phyloP scores from a whole-genome alignment of 2,113 vertebrate species.

The Cyprinodon variegatus region DNA sequence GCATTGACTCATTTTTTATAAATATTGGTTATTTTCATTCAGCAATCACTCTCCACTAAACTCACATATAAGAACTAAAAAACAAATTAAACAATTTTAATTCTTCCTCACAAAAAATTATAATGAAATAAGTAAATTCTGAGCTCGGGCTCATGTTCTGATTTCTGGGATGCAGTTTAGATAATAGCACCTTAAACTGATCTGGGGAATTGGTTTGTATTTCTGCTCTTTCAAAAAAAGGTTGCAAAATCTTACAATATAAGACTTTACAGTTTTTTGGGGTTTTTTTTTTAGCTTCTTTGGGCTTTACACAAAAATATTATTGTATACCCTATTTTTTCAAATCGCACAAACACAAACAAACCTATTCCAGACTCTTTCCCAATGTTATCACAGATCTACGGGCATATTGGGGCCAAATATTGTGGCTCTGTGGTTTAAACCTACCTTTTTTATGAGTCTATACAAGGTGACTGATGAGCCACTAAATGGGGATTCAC shows the following conservation, averaged over 20 bases:
- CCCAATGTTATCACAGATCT: neutral
- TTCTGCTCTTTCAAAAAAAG: neutral
- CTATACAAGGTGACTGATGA: neutral
- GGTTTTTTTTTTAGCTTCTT: neutral
- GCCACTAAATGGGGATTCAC: neutral
- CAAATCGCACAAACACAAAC: neutral
- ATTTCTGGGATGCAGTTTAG: neutral
- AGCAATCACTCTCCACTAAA: too few relatives aligned
- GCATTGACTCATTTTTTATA: neutral
- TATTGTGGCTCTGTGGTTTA: neutral
- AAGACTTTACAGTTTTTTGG: neutral
- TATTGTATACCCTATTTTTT: neutral
- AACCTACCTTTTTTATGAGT: neutral
- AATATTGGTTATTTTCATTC: neutral
- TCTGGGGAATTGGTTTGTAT: neutral
- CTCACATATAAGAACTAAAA: too few relatives aligned
- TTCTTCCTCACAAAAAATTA: too few relatives aligned
- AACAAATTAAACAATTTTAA: too few relatives aligned
- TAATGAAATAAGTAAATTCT: neutral
- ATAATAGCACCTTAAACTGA: neutral
- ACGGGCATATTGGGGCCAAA: neutral
- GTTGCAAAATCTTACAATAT: too few relatives aligned
- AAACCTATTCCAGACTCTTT: neutral
- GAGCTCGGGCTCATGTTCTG: neutral
- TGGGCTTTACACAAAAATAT: neutral